These are phyloP conservation scores for Ophiodon elongatus DNA, from an alignment of 2,113 vertebrate genomes.

Conservation along the genomic window DNA sequence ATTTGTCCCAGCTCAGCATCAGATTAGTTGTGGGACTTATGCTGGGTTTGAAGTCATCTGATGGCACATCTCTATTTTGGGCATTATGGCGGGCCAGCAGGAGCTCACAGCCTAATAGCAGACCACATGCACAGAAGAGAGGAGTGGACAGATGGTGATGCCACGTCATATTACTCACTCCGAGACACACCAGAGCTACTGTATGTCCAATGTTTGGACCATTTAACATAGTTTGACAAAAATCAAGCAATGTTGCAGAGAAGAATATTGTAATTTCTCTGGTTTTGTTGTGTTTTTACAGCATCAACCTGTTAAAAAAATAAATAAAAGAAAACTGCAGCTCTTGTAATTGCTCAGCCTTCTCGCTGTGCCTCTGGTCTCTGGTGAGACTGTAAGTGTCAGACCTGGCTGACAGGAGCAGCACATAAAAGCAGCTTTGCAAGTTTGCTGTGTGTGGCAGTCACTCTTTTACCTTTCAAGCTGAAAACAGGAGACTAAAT, in stretches of 20 bases:
- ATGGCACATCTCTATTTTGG: constrained; percentile 57
- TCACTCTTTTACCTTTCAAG: constrained; percentile 1
- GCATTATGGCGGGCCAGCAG: constrained; percentile 56
- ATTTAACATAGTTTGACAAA: constrained; percentile 33
- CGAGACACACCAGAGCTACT: constrained; percentile 51
- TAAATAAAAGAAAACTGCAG: not conserved
- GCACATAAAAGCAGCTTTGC: constrained; percentile 13
- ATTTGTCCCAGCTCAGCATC: constrained; percentile 5
- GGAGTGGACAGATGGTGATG: constrained; percentile 72
- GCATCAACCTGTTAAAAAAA: constrained; percentile 6
- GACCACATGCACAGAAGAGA: constrained; percentile 59
- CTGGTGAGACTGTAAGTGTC: constrained; percentile 20
- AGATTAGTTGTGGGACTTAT: constrained; percentile 32
- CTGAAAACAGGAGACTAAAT: not conserved
- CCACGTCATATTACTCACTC: constrained; percentile 67
- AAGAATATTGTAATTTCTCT: constrained; percentile 19
- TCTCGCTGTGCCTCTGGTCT: constrained; percentile 14
- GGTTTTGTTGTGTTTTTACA: constrained; percentile 7
- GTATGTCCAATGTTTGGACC: constrained; percentile 18
- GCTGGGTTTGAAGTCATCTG: constrained; percentile 20
- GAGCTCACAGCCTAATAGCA: constrained; percentile 70
- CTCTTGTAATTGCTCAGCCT: constrained; percentile 20
- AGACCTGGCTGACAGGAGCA: constrained; percentile 16
- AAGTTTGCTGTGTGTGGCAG: constrained; percentile 5
- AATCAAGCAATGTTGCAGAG: constrained; percentile 7